Base-by-base conservation (phyloP, 2,888 invertebrate species). In the Apeira syringaria region DNA sequence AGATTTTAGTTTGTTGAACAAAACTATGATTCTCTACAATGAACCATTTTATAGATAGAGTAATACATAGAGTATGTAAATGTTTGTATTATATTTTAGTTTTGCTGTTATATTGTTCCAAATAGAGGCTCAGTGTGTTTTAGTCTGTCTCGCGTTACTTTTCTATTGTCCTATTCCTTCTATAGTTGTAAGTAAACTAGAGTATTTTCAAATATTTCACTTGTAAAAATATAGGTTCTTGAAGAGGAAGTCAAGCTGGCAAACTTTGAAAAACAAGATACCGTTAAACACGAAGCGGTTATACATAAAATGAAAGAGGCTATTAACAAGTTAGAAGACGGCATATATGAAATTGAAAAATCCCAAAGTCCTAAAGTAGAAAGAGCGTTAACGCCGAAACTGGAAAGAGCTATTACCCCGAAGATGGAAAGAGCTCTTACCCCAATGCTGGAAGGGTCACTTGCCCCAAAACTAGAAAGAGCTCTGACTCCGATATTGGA, bases 301-400 rank as follows among this genome's bases (percentile, higher is more conserved):
- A 76, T 88, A 24, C 80, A 80, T 50, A 76, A 77, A 57, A 87
- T 88, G 22, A 86, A 84, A 60, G 82, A 86, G 60, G 86, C 65
- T 0, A 87, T 87, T 25, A 78, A 65, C 27, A 88, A 87, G 69
- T 56, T 88, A 12, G 87, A 88, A 55, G 80, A 65, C 20, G 79
- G 81, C 27, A 57, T 85, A 13, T 75, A 63, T 38, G 59, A 74
- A 37, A 57, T 56, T 1, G 69, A 25, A 50, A n/a, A 59, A 22
- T 1, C 6, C 1, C n/a, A 55, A 18, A 36, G 31, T 26, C 39
- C 49, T 3, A 53, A 56, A 50, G 8, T 20, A 18, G 46, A 48
- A 37, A 25, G 17, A 12, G 27, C 17, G 4, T 6, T 17, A 5
- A 17, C 17, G 4, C 17, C 17, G 6, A 17, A 17, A 17, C 6